Conservation (phyloP, 2,888 invertebrate species). For the Polydrusus pterygomalis region DNA sequence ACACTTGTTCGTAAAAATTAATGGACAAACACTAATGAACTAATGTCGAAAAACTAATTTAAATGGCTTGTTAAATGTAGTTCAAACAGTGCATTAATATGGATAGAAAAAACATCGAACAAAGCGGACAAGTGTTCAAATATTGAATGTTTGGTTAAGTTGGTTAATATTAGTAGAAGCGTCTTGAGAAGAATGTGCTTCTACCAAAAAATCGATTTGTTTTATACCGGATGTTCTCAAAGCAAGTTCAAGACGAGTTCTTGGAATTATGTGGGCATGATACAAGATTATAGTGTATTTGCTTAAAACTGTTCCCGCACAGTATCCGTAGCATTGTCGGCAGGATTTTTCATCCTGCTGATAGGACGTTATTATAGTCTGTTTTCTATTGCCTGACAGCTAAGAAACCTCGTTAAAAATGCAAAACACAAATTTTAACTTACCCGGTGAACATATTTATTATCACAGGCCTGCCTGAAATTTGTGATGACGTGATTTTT, state of each 20-base stretch:
- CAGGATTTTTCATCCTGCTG: too few relatives aligned
- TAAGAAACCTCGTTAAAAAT: too few relatives aligned
- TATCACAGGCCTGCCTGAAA: too few relatives aligned
- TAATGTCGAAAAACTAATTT: constrained; percentile 53
- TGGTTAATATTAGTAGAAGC: constrained; percentile 48
- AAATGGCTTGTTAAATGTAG: constrained; percentile 58
- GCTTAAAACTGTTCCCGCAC: too few relatives aligned
- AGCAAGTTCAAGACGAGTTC: constrained; percentile 33
- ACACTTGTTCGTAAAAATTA: constrained; percentile 3
- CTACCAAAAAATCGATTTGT: constrained; percentile 50
- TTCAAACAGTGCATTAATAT: constrained; percentile 59
- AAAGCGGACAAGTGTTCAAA: constrained; percentile 47
- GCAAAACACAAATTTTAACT: too few relatives aligned
- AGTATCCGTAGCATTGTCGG: too few relatives aligned
- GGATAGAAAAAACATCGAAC: constrained; percentile 49
- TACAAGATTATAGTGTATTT: too few relatives aligned
- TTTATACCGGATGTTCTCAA: constrained; percentile 37
- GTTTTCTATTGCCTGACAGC: too few relatives aligned
- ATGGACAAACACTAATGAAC: constrained; percentile 37
- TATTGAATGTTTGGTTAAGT: constrained; percentile 55
- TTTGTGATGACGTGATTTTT: too few relatives aligned
- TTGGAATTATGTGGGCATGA: constrained; percentile 5
- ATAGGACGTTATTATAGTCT: too few relatives aligned
- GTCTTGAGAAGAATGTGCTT: constrained; percentile 50
- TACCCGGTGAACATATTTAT: too few relatives aligned